Evolutionary conservation across 1,140 invertebrate genomes (phyloP).

Genomic region (Neomicropteryx cornuta): DNA sequence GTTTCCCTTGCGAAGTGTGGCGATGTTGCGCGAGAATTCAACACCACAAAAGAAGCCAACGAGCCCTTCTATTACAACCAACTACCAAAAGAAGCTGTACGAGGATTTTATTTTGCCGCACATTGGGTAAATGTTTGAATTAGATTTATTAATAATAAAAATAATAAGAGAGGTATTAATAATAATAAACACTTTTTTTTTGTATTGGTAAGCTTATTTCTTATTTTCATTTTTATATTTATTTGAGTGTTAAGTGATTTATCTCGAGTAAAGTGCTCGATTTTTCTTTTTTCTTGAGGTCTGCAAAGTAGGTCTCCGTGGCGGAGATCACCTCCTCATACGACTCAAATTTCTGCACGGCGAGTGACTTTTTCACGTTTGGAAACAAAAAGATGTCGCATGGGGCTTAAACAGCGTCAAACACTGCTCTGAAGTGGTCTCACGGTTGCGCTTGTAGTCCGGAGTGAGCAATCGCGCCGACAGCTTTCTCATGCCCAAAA

Average conservation of each 20-base stretch:
- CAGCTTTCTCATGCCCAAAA: too few relatives aligned
- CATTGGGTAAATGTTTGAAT: slow-evolving; percentile 49
- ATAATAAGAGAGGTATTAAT: neutral
- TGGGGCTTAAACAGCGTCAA: too few relatives aligned
- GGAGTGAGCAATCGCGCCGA: too few relatives aligned
- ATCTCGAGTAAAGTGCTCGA: neutral
- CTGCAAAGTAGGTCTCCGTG: too few relatives aligned
- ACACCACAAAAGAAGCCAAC: neutral
- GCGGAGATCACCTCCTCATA: too few relatives aligned
- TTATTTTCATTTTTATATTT: too few relatives aligned
- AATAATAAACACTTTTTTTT: too few relatives aligned
- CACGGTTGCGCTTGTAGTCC: too few relatives aligned
- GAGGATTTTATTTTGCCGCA: slow-evolving; percentile 64
- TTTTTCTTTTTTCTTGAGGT: neutral
- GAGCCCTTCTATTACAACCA: slow-evolving; percentile 31
- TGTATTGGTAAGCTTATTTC: too few relatives aligned
- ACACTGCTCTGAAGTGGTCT: too few relatives aligned
- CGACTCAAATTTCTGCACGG: too few relatives aligned
- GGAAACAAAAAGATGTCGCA: neutral
- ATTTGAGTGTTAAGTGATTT: neutral
- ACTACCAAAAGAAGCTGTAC: slow-evolving; percentile 41
- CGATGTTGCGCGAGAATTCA: slow-evolving; percentile 3
- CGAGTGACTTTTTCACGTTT: neutral
- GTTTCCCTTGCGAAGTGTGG: too few relatives aligned
- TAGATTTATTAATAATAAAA: slow-evolving; percentile 5